Evolutionary conservation across 2,113 vertebrate species (phyloP).

Genomic region (Amia ocellicauda): DNA sequence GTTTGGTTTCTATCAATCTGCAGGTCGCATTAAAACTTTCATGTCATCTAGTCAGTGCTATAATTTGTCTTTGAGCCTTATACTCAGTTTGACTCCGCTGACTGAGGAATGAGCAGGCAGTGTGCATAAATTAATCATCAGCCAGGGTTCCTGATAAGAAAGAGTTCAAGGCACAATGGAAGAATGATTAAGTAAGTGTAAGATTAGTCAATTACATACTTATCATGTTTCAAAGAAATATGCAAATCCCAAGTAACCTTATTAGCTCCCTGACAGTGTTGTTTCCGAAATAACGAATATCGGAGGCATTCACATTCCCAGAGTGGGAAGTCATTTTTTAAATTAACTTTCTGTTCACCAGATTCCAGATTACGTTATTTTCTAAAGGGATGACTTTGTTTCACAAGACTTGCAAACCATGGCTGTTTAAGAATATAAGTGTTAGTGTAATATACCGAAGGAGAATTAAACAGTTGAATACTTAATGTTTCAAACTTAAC

Average conservation of each 20-base stretch:
- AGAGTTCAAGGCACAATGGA: slow-evolving; percentile 24
- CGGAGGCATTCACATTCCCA: not conserved
- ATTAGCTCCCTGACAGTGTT: not conserved
- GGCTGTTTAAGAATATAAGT: too few species aligned
- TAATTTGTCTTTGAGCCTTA: slow-evolving; percentile 59
- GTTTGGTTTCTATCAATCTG: too few species aligned
- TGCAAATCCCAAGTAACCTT: not conserved
- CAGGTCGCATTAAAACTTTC: too few species aligned
- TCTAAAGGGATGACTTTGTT: too few species aligned
- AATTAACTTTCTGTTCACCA: too few species aligned
- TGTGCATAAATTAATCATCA: slow-evolving; percentile 19
- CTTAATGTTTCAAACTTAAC: too few species aligned
- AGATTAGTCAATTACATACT: slow-evolving; percentile 26
- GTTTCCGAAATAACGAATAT: slow-evolving; percentile 3
- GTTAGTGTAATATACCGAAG: too few species aligned
- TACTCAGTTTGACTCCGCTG: slow-evolving; percentile 27
- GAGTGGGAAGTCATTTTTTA: not conserved
- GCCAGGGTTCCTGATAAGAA: slow-evolving; percentile 19
- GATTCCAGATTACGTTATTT: too few species aligned
- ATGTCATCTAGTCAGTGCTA: too few species aligned
- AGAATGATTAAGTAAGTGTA: slow-evolving; percentile 25
- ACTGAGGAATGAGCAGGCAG: not conserved
- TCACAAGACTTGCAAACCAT: too few species aligned
- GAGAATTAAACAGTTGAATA: too few species aligned
- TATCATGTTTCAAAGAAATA: slow-evolving; percentile 27